Evolutionary conservation across 2,888 invertebrate species (phyloP).

Genomic region (Drosophila prolongata): DNA sequence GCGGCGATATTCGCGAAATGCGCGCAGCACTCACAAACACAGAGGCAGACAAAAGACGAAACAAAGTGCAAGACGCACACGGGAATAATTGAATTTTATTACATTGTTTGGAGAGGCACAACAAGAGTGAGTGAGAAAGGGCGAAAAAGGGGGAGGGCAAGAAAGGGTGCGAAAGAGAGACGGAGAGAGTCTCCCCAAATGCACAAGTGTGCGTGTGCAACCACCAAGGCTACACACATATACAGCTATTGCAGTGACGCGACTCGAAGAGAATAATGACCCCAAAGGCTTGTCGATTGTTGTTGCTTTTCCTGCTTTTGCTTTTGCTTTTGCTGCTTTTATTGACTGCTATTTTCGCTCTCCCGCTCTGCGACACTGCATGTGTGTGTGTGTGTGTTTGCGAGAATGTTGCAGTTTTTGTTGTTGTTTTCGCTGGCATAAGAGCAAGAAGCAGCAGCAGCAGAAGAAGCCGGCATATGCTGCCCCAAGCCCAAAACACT

Average conservation of each 20-base stretch:
- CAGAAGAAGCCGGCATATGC: conserved; percentile 82
- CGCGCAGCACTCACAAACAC: conserved; percentile 57
- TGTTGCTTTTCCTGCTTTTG: conserved; percentile 64
- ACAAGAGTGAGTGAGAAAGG: conserved; percentile 19
- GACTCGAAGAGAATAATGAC: conserved; percentile 84
- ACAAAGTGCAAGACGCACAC: conserved; percentile 82
- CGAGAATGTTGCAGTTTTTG: conserved; percentile 32
- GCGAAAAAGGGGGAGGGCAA: not conserved
- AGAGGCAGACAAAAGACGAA: conserved; percentile 76
- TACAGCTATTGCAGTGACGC: conserved; percentile 57
- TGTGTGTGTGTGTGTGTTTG: conserved; percentile 33
- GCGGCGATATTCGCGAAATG: conserved; percentile 73
- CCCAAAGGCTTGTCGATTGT: conserved; percentile 82
- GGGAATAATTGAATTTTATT: conserved; percentile 85
- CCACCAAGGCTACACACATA: conserved; percentile 73
- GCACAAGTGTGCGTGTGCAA: conserved; percentile 34
- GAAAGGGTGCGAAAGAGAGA: conserved; percentile 12
- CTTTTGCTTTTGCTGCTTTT: conserved; percentile 70
- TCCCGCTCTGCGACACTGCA: conserved; percentile 41
- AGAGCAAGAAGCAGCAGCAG: conserved; percentile 67
- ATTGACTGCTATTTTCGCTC: conserved; percentile 76
- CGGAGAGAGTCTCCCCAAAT: conserved; percentile 56
- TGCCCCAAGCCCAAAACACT: conserved; percentile 42
- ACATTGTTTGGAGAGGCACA: conserved; percentile 83
- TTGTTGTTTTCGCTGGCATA: conserved; percentile 58